These are phyloP conservation scores for Rhea americana DNA, from an alignment of 2,113 vertebrate species.

Conservation along the genomic window DNA sequence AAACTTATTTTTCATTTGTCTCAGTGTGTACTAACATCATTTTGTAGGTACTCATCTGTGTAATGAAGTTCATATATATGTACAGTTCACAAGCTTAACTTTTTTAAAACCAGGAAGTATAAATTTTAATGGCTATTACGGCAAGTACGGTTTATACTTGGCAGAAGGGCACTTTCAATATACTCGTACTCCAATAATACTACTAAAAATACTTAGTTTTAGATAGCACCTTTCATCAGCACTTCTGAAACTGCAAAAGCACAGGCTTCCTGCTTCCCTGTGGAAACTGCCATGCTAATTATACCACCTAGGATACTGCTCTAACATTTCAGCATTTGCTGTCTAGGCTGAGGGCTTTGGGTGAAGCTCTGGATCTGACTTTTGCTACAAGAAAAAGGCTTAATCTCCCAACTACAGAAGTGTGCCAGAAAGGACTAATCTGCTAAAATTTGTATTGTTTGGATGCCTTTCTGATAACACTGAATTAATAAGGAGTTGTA, in stretches of 20 bases:
- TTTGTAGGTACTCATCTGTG: background rate
- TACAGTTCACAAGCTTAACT: background rate
- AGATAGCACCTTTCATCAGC: conserved; percentile 63
- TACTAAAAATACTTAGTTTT: conserved; percentile 17
- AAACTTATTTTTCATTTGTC: conserved; percentile 13
- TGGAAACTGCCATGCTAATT: background rate
- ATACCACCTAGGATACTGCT: background rate
- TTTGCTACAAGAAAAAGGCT: background rate
- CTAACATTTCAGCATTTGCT: background rate
- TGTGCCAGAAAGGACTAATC: background rate
- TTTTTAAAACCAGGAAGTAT: background rate
- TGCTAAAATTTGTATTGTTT: background rate
- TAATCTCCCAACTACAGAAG: background rate
- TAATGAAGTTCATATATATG: background rate
- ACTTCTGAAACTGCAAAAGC: conserved; percentile 58
- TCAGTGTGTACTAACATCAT: background rate
- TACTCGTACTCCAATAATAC: background rate
- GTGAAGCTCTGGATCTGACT: conserved; percentile 21
- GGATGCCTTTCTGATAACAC: background rate
- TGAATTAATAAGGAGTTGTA: background rate
- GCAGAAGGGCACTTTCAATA: conserved; percentile 45
- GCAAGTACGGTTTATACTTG: conserved; percentile 20
- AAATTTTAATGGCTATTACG: background rate
- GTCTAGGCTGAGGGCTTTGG: background rate
- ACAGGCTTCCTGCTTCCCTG: background rate